Percentiles rank a stretch among this genome's conserved stretches.
Conservation (phyloP, 2,113 vertebrate genomes). For the Phalacrocorax carbo region DNA sequence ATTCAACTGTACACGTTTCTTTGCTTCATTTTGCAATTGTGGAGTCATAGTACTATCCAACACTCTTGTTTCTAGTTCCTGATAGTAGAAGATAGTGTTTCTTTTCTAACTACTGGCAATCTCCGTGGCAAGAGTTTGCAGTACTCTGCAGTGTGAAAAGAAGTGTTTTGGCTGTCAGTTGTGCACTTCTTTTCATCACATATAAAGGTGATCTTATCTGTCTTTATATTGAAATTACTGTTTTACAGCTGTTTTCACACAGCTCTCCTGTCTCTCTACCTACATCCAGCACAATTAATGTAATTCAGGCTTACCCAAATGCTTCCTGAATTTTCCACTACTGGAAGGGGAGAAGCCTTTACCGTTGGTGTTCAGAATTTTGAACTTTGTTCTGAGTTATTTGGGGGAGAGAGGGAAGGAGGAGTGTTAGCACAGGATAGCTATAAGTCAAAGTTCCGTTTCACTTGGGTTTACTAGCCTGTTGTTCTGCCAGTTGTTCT, state of each 20-base stretch:
- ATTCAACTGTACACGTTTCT: background rate
- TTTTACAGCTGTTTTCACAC: background rate
- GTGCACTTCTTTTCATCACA: background rate
- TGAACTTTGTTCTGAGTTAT: background rate
- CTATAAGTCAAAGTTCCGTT: background rate
- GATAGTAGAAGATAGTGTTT: background rate
- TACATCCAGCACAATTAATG: background rate
- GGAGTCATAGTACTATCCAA: background rate
- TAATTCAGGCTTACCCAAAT: background rate
- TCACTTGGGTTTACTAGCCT: background rate
- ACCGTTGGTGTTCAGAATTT: background rate
- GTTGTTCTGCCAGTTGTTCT: background rate
- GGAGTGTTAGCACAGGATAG: background rate
- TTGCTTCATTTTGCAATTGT: background rate
- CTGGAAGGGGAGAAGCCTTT: background rate
- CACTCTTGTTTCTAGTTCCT: background rate
- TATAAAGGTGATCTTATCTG: background rate
- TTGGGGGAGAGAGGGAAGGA: background rate
- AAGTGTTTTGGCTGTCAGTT: background rate
- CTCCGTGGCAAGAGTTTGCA: background rate
- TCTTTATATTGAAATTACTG: background rate
- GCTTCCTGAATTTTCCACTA: background rate
- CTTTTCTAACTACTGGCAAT: background rate
- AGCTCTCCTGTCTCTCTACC: background rate
- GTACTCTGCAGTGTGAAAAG: background rate